phyloP scores from a whole-genome alignment of 2,888 invertebrate genomes.

The Drosophila sordidapex region DNA sequence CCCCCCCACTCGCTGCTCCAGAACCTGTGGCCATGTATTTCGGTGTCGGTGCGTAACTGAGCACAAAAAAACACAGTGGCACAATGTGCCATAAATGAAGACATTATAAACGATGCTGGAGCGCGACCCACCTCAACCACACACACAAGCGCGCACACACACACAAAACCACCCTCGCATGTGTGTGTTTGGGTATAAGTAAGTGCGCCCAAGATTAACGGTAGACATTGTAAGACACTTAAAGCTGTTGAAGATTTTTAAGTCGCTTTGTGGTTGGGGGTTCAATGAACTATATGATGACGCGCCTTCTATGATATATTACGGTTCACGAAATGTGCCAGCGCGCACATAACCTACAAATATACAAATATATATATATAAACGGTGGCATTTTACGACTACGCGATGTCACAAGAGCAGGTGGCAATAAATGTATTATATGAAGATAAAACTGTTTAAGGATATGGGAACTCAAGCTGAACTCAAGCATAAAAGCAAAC shows the following conservation, averaged over 20 bases:
- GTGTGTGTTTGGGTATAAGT: conserved; percentile 37
- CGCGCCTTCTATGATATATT: conserved; percentile 70
- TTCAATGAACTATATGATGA: conserved; percentile 79
- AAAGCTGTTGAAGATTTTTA: conserved; percentile 76
- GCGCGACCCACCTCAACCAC: conserved; percentile 30
- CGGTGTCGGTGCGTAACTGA: conserved; percentile 80
- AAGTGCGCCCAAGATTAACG: conserved; percentile 74
- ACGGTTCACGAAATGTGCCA: conserved; percentile 33
- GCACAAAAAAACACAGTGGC: conserved; percentile 66
- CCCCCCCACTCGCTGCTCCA: neutral
- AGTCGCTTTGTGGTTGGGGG: conserved; percentile 68
- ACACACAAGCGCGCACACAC: neutral
- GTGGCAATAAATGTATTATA: conserved; percentile 75
- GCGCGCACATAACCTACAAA: conserved; percentile 31
- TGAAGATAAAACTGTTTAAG: conserved; percentile 72
- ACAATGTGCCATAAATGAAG: conserved; percentile 80
- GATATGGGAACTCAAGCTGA: conserved; percentile 43
- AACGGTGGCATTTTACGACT: conserved; percentile 50
- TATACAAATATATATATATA: conserved; percentile 1
- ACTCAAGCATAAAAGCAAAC: conserved; percentile 29
- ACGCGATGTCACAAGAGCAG: conserved; percentile 47
- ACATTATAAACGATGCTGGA: conserved; percentile 76
- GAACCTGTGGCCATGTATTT: conserved; percentile 53
- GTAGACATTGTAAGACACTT: conserved; percentile 80
- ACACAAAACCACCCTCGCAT: neutral